phyloP scores from a whole-genome alignment of 2,888 invertebrate species.

The Calliopum simillimum region DNA sequence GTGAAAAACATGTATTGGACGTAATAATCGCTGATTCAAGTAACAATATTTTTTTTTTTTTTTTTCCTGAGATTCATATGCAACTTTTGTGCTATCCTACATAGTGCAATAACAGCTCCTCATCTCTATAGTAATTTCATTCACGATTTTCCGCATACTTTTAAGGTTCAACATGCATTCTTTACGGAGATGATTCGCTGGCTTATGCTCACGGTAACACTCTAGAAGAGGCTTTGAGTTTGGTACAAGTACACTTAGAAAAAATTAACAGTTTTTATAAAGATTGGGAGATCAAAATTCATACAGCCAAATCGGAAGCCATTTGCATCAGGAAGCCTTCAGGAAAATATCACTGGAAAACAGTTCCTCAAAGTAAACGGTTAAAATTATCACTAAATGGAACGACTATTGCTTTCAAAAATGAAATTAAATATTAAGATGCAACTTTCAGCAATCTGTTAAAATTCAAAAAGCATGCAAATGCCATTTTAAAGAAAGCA shows the following conservation, averaged over 20 bases:
- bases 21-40: too few species aligned
- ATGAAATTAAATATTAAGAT: constrained; percentile 28
- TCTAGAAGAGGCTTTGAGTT: too few species aligned
- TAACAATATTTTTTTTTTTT: too few species aligned
- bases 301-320: constrained; percentile 17
- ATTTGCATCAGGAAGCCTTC: constrained; percentile 37
- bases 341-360: constrained; percentile 17
- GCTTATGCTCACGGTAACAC: too few species aligned
- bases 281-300: constrained; percentile 35
- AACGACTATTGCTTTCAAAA: background rate
- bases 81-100: too few species aligned
- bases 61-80: too few species aligned
- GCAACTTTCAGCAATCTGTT: constrained; percentile 27
- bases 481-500: background rate
- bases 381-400: background rate
- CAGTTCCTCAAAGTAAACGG: constrained; percentile 32
- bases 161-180: constrained; percentile 20
- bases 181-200: constrained; percentile 43
- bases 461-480: constrained; percentile 37
- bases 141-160: constrained; percentile 39
- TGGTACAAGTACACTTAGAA: too few species aligned
- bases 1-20: too few species aligned
- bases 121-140: constrained; percentile 37
- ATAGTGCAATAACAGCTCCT: constrained; percentile 32
- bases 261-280: constrained; percentile 28